Conservation (phyloP, 1,140 invertebrate species). For the Aphaenogaster ashmeadi region DNA sequence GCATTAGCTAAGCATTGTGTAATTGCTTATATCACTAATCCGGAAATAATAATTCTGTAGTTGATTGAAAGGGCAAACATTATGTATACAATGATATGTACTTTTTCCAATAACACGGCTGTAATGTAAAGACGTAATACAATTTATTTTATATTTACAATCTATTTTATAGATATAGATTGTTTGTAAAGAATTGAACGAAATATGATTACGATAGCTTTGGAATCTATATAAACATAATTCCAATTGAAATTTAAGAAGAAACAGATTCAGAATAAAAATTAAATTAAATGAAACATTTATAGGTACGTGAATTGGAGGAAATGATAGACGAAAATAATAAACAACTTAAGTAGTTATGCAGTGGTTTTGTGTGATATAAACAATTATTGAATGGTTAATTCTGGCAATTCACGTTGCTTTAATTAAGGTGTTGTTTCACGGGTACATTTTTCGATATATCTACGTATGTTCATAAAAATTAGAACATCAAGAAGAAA, state of each 20-base stretch:
- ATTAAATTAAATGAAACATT: not conserved
- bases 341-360: not conserved
- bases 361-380: not conserved
- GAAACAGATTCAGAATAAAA: not conserved
- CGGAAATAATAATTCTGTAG: not conserved
- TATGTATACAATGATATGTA: not conserved
- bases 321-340: not conserved
- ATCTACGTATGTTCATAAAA: not conserved
- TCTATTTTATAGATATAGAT: not conserved
- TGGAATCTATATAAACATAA: not conserved
- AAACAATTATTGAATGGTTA: not conserved
- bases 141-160: not conserved
- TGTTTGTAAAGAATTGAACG: not conserved
- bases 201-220: not conserved
- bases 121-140: not conserved
- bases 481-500: not conserved
- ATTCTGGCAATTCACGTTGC: not conserved
- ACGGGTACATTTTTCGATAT: not conserved
- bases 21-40: too few relatives aligned
- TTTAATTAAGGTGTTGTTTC: not conserved
- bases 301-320: not conserved
- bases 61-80: not conserved
- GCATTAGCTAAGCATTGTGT: too few relatives aligned
- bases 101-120: not conserved
- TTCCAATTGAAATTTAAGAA: not conserved